phyloP scores from a whole-genome alignment of 2,888 invertebrate species.

The Folsomia manolachei region DNA sequence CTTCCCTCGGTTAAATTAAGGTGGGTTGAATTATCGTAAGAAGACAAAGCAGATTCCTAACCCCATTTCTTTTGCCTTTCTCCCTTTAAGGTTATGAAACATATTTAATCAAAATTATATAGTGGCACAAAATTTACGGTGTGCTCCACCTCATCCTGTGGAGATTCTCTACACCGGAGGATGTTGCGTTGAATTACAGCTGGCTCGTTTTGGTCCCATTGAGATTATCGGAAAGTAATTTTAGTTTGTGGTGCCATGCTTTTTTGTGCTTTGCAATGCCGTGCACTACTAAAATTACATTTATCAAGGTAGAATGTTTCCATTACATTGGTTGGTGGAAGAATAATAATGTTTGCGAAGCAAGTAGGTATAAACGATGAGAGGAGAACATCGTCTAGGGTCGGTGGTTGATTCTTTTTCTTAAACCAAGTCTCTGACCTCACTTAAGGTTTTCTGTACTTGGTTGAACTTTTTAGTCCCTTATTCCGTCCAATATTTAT shows the following conservation, averaged over 20 bases:
- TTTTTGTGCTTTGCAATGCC: no score
- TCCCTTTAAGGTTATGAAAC: not conserved
- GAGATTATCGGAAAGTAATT: conserved; percentile 24
- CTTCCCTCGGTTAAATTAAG: not conserved
- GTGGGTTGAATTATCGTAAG: not conserved
- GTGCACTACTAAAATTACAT: not conserved
- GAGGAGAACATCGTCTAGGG: no score
- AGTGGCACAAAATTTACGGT: no score
- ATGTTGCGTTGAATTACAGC: not conserved
- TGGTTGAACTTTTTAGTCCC: no score
- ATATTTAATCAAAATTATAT: conserved; percentile 10
- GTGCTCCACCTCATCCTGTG: no score
- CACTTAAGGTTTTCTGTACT: not conserved
- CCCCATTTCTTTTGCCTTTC: no score
- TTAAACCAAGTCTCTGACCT: not conserved
- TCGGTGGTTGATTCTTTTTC: not conserved
- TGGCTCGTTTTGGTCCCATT: conserved; percentile 10
- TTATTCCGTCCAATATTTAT: not conserved
- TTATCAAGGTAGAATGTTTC: not conserved
- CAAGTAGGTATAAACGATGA: no score
- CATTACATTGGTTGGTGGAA: no score
- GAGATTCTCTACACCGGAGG: no score
- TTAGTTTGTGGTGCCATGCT: not conserved
- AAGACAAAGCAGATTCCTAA: not conserved
- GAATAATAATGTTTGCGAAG: no score